Percentiles rank a stretch among this genome's conserved stretches.
These are phyloP conservation scores for Digitonthophagus gazella DNA, from an alignment of 2,888 invertebrate species.

Conservation along the genomic window DNA sequence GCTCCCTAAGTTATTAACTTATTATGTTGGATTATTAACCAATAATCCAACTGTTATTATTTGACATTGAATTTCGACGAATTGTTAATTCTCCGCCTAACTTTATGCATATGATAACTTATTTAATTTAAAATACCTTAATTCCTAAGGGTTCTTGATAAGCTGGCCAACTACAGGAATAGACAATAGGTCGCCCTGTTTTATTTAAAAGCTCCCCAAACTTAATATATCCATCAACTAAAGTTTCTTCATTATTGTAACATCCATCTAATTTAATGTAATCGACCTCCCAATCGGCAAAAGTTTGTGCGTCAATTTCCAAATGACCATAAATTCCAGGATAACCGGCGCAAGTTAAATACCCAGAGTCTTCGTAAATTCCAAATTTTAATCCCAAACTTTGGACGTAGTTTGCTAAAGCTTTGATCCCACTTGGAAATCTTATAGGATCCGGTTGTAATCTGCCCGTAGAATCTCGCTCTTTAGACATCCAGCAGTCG, in stretches of 20 bases:
- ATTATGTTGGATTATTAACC: too few relatives aligned
- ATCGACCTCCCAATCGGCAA: conserved; percentile 79
- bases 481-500: conserved; percentile 61
- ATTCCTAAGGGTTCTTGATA: conserved; percentile 64
- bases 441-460: conserved; percentile 57
- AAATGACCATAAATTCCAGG: conserved; percentile 70
- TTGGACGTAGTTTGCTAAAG: conserved; percentile 65
- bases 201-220: conserved; percentile 69
- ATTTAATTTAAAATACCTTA: conserved; percentile 45
- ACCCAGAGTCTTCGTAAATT: conserved; percentile 79
- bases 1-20: too few relatives aligned
- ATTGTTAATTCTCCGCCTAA: too few relatives aligned
- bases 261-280: conserved; percentile 83
- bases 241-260: conserved; percentile 59
- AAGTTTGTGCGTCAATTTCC: conserved; percentile 67
- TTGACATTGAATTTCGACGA: too few relatives aligned
- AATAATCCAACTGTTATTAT: too few relatives aligned
- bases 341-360: conserved; percentile 73
- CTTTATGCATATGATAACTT: not conserved
- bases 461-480: conserved; percentile 52
- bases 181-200: conserved; percentile 74
- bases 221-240: conserved; percentile 68
- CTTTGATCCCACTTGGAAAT: conserved; percentile 63
- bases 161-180: conserved; percentile 83
- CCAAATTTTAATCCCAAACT: conserved; percentile 73